Base-by-base conservation (phyloP, 2,797 vertebrate species). In the Decapterus maruadsi region DNA sequence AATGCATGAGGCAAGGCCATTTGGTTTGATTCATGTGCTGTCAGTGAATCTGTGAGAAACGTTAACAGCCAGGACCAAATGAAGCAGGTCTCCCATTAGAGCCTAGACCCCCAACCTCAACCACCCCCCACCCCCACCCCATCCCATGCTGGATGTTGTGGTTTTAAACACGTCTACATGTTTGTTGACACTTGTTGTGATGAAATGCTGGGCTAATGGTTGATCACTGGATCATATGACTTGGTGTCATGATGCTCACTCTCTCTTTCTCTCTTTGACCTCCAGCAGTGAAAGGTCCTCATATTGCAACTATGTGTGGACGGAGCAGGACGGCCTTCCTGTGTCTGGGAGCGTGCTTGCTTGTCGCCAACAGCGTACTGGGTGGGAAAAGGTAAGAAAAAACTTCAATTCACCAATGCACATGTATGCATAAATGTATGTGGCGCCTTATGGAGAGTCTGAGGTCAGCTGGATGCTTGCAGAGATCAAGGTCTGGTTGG, bases 301-400 rank as follows among this genome's bases (percentile, higher is more conserved):
- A 92, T 93, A 90, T 91, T 93, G 93, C 93, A 94, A 90, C 89
- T 79, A 96, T 95, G 92, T 95, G 97, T 97, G 96, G 94, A 95
- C 96, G 89, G 93, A 94, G 95, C 84, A 89, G 89, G 85, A 90
- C 92, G 81, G 91, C 95, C 90, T 94, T 91, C 86, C 95, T 96
- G 80, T 95, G 77, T 92, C 93, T 98, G 82, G 97, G 97, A 96
- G 96, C 95, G 95, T 97, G 95, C 94, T 92, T 95, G 91, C 93
- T 98, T 72, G 87, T 95, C 55, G 88, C 95, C 82, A 94, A 94
- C 87, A 89, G 93, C 51, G 81, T 90, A 45, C 43, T 97, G 70
- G 92, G 93, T 87, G 97, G 95, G 79, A 97, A 96, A 97, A 99
- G 98, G 98, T 99, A 96, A 92, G 89, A 63, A 61, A 2, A 45